Evolutionary conservation across 2,888 invertebrate genomes (phyloP).

Genomic region (Tenodera sinensis): DNA sequence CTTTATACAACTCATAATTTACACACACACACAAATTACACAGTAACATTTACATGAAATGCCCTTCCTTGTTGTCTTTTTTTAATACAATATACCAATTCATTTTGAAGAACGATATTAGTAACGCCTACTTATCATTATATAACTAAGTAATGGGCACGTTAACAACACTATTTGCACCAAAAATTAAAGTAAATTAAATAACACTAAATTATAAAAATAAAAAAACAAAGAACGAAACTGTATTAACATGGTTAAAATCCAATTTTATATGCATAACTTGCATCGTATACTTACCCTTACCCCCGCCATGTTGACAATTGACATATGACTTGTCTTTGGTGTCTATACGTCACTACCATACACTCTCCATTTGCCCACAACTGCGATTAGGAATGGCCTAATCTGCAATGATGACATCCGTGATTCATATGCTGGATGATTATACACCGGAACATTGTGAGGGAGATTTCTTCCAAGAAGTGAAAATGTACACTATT

Average conservation of each 20-base stretch:
- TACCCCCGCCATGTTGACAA: slow-evolving; percentile 20
- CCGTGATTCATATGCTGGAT: too few relatives aligned
- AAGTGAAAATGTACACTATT: too few relatives aligned
- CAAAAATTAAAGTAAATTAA: not conserved
- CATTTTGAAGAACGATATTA: not conserved
- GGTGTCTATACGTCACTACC: slow-evolving; percentile 9
- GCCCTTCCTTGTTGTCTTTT: not conserved
- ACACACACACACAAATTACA: not conserved
- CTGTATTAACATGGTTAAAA: not conserved
- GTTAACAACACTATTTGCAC: not conserved
- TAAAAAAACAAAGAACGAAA: not conserved
- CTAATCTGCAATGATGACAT: too few relatives aligned
- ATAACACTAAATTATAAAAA: not conserved
- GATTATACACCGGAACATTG: too few relatives aligned
- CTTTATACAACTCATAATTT: not conserved
- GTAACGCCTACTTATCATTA: not conserved
- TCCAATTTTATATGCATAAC: not conserved
- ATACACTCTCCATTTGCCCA: too few relatives aligned
- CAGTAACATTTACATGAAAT: not conserved
- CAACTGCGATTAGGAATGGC: too few relatives aligned
- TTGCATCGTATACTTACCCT: slow-evolving; percentile 1
- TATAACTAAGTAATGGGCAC: not conserved
- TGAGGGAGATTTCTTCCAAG: too few relatives aligned
- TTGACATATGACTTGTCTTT: not conserved
- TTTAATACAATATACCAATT: not conserved